Evolutionary conservation across 2,888 invertebrate genomes (phyloP), one percentile per base, ranked within the genome.

Genomic region (Lathronympha strigana): DNA sequence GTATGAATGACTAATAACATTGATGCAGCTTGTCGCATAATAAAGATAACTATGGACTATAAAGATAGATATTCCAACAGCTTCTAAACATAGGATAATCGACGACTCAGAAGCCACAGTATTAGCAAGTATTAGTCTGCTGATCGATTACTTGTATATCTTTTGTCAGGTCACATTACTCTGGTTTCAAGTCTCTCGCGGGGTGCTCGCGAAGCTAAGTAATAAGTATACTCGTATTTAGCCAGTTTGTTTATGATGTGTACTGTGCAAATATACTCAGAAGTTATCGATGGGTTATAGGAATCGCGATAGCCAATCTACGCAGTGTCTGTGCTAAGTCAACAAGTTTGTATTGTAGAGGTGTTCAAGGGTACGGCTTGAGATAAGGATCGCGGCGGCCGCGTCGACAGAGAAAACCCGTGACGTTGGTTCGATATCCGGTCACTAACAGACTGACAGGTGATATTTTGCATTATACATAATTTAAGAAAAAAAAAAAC

Each of bases 221-320:
- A 33, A 33, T 33, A 33, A 8, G 11, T 11, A 38, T 38, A n/a
- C n/a, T n/a, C n/a, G n/a, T n/a, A 0, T 38, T 15, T 38, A 15
- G 15, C 33, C 15, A 36, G 15, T 62, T 45, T 15, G 33, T 36
- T 1, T 51, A 15, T 54, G n/a, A 23, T 33, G 51, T 53, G 1
- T 40, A 4, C 15, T 58, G 57, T 63, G 57, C 21, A 63, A 63
- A 63, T 31, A 63, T 54, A 58, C 60, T 63, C 55, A 49, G 45
- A 63, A 57, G 40, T 67, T 72, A 68, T 68, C 68, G 61, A 50
- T 60, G 17, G 61, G 36, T 67, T 73, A 67, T 72, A 70, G 68
- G 71, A 70, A 73, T 63, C 68, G 25, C 61, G 78, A 78, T 80
- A 79, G 72, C 70, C 66, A 72, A 77, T 75, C 70, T 72, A 72